Conservation (phyloP, 2,113 vertebrate genomes). For the Pelecanoides urinatrix region DNA sequence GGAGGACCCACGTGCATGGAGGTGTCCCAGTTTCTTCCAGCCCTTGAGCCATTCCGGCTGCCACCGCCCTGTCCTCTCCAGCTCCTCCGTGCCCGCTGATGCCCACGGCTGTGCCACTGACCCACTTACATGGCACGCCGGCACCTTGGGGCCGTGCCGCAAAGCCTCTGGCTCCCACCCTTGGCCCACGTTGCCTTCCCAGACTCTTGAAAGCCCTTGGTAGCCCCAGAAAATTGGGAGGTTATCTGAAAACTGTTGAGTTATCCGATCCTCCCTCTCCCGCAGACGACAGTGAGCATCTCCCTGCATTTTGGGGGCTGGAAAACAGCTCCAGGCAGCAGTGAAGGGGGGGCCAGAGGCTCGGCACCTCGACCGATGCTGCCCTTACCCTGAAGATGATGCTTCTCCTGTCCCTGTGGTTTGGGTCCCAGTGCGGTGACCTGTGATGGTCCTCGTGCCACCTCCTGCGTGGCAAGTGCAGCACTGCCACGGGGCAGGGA, state of each 20-base stretch:
- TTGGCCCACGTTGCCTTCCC: not conserved
- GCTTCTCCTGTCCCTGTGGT: not conserved
- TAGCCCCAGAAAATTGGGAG: not conserved
- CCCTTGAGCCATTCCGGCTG: conserved; percentile 21
- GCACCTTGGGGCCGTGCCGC: not conserved
- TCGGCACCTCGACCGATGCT: not conserved
- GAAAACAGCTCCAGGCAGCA: not conserved
- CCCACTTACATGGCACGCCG: not conserved
- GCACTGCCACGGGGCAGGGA: not conserved
- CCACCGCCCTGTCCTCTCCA: not conserved
- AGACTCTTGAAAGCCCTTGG: not conserved
- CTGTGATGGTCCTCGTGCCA: not conserved
- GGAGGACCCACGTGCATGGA: not conserved
- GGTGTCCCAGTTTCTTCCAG: conserved; percentile 41
- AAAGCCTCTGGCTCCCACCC: not conserved
- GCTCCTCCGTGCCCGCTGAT: not conserved
- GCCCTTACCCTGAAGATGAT: not conserved
- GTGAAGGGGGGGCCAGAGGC: not conserved
- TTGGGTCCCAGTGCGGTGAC: not conserved
- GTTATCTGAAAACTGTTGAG: not conserved
- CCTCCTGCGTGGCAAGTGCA: not conserved
- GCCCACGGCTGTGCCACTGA: conserved; percentile 53
- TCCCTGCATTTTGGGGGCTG: not conserved
- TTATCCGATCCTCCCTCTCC: not conserved
- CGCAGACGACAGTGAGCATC: accelerated